These are phyloP conservation scores for Xiphophorus hellerii DNA, from an alignment of 2,113 vertebrate genomes.

Conservation along the genomic window DNA sequence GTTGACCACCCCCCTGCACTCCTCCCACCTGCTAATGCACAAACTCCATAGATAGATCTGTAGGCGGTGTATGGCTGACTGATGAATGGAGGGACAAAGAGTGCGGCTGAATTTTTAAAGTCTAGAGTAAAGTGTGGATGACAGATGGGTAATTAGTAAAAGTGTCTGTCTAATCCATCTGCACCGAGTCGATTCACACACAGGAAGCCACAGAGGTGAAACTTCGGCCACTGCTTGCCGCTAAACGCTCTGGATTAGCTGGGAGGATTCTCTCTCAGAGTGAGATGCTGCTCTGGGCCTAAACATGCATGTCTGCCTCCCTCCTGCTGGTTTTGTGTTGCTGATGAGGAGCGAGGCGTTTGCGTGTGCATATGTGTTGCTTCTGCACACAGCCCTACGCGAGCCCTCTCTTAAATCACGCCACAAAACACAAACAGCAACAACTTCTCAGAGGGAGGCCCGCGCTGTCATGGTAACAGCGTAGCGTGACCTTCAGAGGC, in stretches of 20 bases:
- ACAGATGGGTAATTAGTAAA: slow-evolving; percentile 64
- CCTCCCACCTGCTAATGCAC: slow-evolving; percentile 32
- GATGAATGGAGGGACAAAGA: slow-evolving; percentile 50
- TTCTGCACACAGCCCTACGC: slow-evolving; percentile 25
- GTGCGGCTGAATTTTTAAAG: slow-evolving; percentile 12
- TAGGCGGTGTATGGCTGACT: slow-evolving; percentile 18
- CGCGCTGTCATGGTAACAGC: slow-evolving; percentile 73
- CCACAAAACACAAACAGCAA: slow-evolving; percentile 19
- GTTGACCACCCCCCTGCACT: slow-evolving; percentile 40
- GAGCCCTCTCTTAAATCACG: slow-evolving; percentile 37
- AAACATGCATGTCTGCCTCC: slow-evolving; percentile 62
- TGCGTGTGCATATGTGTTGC: slow-evolving; percentile 11
- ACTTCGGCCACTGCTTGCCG: slow-evolving; percentile 30
- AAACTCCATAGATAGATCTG: slow-evolving; percentile 10
- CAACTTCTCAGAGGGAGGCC: slow-evolving; percentile 56
- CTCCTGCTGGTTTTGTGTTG: slow-evolving; percentile 54
- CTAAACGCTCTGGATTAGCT: slow-evolving; percentile 5
- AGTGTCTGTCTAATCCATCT: slow-evolving; percentile 55
- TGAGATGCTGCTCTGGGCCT: slow-evolving; percentile 48
- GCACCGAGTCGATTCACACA: slow-evolving; percentile 42
- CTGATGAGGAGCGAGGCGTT: slow-evolving; percentile 32
- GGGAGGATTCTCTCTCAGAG: slow-evolving; percentile 21
- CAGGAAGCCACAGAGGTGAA: slow-evolving; percentile 30
- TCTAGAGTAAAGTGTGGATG: slow-evolving; percentile 48
- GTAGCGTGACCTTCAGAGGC: slow-evolving; percentile 73